Percentiles rank a stretch among this genome's conserved stretches.
phyloP scores from a whole-genome alignment of 2,797 vertebrate genomes.

The Gambusia yucatana region DNA sequence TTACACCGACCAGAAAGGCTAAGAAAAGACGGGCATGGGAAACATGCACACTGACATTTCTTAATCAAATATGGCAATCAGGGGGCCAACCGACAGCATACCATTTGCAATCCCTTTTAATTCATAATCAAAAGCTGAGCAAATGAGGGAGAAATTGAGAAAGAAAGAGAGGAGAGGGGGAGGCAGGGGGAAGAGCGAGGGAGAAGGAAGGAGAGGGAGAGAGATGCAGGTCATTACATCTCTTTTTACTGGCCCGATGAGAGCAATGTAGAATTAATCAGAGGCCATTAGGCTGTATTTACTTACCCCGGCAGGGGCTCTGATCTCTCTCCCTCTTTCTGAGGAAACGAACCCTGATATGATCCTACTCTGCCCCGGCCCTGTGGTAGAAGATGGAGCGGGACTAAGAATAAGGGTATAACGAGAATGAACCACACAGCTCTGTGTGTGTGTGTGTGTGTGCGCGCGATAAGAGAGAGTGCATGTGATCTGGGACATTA shows the following conservation, averaged over 20 bases:
- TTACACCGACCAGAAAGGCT: constrained; percentile 61
- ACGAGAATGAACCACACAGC: constrained; percentile 49
- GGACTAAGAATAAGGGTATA: constrained; percentile 67
- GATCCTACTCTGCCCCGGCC: constrained; percentile 67
- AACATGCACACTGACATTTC: constrained; percentile 97
- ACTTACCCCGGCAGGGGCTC: constrained; percentile 87
- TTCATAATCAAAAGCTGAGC: constrained; percentile 92
- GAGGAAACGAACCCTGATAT: constrained; percentile 67
- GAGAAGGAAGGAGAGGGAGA: constrained; percentile 49
- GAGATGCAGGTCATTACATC: constrained; percentile 95
- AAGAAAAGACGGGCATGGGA: constrained; percentile 66
- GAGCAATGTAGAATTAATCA: constrained; percentile 99
- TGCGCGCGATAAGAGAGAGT: constrained; percentile 2
- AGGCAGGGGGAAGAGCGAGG: neutral
- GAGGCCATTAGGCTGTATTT: constrained; percentile 99
- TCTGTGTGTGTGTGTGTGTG: constrained; percentile 10
- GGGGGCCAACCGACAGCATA: constrained; percentile 92
- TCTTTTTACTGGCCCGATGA: constrained; percentile 95
- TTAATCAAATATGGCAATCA: constrained; percentile 99
- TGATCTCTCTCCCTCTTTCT: constrained; percentile 55
- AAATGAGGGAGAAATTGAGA: constrained; percentile 85
- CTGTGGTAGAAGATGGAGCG: constrained; percentile 58
- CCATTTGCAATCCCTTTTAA: constrained; percentile 98
- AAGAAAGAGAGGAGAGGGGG: constrained; percentile 41
- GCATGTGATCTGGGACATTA: constrained; percentile 40